Evolutionary conservation across 1,140 invertebrate genomes (phyloP).

Genomic region (Brachionus koreanus): DNA sequence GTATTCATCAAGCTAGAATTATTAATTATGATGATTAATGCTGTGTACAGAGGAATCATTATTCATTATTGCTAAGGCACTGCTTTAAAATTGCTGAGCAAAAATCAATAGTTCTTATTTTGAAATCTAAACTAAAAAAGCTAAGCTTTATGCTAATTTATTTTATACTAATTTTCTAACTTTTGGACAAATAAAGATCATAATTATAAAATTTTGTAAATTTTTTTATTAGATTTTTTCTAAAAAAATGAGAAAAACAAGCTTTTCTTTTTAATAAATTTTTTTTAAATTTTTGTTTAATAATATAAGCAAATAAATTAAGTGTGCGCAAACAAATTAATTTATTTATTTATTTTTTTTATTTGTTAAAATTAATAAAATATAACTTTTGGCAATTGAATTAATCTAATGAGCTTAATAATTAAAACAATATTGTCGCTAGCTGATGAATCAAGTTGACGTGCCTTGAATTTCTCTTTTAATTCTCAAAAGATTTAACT

Average conservation of each 20-base stretch:
- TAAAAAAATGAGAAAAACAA: no score
- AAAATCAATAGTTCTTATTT: neutral
- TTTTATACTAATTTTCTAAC: neutral
- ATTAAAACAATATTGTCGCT: no score
- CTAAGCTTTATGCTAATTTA: neutral
- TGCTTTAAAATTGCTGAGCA: neutral
- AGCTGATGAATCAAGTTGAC: no score
- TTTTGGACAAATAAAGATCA: neutral
- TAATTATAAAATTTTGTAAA: no score
- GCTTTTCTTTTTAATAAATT: no score
- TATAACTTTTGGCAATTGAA: neutral
- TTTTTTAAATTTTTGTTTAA: no score
- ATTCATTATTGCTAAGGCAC: neutral
- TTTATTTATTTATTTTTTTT: no score
- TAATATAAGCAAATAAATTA: no score
- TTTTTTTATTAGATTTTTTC: no score
- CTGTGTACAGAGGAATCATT: neutral
- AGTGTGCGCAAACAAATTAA: no score
- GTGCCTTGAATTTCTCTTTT: neutral
- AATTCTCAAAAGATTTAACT: neutral
- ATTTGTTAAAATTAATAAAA: no score
- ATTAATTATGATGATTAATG: neutral
- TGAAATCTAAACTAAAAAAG: neutral
- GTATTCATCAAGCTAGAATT: neutral
- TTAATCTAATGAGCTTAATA: neutral